Base-by-base conservation (phyloP, 2,888 invertebrate species). In the Dioctria rufipes region DNA sequence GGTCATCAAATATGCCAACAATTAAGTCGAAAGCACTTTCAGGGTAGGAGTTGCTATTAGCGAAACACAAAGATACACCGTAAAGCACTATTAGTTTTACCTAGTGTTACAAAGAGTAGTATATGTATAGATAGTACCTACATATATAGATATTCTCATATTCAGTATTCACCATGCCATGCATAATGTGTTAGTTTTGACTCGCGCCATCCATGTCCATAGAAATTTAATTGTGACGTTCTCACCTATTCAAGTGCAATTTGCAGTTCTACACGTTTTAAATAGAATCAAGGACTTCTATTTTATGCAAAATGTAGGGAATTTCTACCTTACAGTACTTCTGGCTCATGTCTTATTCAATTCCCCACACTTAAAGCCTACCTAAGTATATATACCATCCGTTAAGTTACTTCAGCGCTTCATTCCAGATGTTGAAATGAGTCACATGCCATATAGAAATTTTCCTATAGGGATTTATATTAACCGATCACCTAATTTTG, bases 1-100 rank as follows among this genome's bases (percentile, higher is more conserved):
- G 49, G 51, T 49, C 49, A 69, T 51, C 51, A 69, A 69, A 54
- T 9, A 69, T 51, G 51, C 69, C 51, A 69, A 69, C 69, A 69
- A 69, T 69, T 69, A 69, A 69, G 69, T 69, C 69, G 51, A 69
- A 69, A 69, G 40, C 51, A 46, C 49, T 67, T 42, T 9, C 46
- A 8, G 43, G 46, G 67, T 5, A 6, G 9, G 49, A 25, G 43
- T 25, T 46, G 67, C 67, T 46, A 46, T 67, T 67, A 67, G 46
- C 13, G 46, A 43, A 67, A 49, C 13, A 49, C 40, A n/a, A 9
- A 8, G 67, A 5, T 25, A 25, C 49, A 46, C 67, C 37, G 4
- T 67, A 46, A 5, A 67, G 37, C 46, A 46, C 13, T 67, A 46
- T 49, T 67, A 37, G 67, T 43, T 67, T 67, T 67, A 8, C 25